Evolutionary conservation across 2,113 vertebrate genomes (phyloP), one percentile per base, ranked within the genome.

Genomic region (Neotoma lepida): DNA sequence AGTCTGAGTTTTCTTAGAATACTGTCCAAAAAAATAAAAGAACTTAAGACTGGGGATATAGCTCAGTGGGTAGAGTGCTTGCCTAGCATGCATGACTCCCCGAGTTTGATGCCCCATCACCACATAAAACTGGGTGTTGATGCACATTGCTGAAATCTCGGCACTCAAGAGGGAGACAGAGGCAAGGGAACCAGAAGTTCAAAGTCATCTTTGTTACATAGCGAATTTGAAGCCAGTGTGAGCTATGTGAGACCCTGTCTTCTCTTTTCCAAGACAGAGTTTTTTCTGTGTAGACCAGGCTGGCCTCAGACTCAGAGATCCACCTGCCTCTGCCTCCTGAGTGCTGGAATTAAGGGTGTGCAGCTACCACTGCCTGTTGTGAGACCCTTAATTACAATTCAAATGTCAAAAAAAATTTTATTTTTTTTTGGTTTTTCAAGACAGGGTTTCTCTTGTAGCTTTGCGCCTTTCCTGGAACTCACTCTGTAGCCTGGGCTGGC

Each of bases 1-100:
- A 77, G 56, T 90, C 56, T 90, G 56, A 61, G 24, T 51, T 96
- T 95, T 73, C 49, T 89, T 87, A 22, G 18, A 91, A 88, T 82
- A 91, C 1, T 94, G 41, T 35, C 46, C n/a, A 90, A 94, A 41
- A 90, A 84, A 92, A 91, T 8, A 92, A 93, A 0, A 87, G 12
- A 96, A 97, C 95, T 66, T 41, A 89, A 30, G 82, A 17, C 28
- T 85, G 41, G 18, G 41, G 17, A 30, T 22, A 68, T 2, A 49
- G 63, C 41, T 24, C 44, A 86, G 12, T 15, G 66, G 9, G 20
- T 49, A 51, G 84, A 86, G 6, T 6, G 30, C 12, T 15, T 86
- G 63, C 30, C 63, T 86, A 66, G 18, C 12, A 68, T 17, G 8
- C 44, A 85, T 6, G 58, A 66, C 66, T 5, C 41, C 61, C 30